Evolutionary conservation across 2,888 invertebrate species (phyloP).

Genomic region (Drosophila trichaetosa): DNA sequence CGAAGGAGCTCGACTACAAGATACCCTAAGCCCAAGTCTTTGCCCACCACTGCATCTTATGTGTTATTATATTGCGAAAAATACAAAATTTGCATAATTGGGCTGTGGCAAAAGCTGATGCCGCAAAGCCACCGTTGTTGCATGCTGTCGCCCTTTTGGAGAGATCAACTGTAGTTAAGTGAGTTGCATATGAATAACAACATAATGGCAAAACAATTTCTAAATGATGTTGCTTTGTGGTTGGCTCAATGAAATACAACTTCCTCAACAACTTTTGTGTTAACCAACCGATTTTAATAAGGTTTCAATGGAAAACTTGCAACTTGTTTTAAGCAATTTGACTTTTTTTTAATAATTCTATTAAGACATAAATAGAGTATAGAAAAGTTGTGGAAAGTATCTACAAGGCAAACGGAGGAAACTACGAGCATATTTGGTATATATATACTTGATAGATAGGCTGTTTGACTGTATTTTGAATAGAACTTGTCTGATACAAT

Average conservation of each 20-base stretch:
- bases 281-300: not conserved
- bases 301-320: not conserved
- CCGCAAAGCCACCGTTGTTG: not conserved
- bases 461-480: too few relatives aligned
- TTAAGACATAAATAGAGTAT: too few relatives aligned
- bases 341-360: too few relatives aligned
- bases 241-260: not conserved
- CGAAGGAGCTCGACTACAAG: not conserved
- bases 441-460: too few relatives aligned
- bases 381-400: too few relatives aligned
- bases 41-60: not conserved
- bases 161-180: not conserved
- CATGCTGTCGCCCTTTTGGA: not conserved
- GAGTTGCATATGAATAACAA: not conserved
- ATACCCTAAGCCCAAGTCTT: not conserved
- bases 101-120: not conserved
- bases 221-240: not conserved
- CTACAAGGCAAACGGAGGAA: too few relatives aligned
- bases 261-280: not conserved
- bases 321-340: too few relatives aligned
- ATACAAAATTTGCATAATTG: not conserved
- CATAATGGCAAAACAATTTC: not conserved
- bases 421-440: too few relatives aligned
- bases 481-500: too few relatives aligned
- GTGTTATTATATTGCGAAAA: not conserved